Conservation (phyloP, 2,888 invertebrate genomes). For the Dioctria rufipes region DNA sequence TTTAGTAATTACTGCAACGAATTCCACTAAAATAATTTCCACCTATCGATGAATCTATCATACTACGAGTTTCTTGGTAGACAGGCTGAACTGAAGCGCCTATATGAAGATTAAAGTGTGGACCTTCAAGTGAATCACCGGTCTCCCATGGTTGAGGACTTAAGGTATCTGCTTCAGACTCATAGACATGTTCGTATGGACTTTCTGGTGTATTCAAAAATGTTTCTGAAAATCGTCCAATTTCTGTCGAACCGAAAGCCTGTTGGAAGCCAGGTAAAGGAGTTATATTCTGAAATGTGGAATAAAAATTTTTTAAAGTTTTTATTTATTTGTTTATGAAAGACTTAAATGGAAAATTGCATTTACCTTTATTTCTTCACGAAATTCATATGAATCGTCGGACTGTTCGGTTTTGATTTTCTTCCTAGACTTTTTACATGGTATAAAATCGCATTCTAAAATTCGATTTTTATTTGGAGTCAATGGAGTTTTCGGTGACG, state of each 20-base stretch:
- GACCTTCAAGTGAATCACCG: conserved; percentile 62
- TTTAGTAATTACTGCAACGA: conserved; percentile 63
- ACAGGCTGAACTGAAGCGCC: conserved; percentile 62
- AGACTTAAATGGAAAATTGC: background rate
- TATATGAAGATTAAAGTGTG: conserved; percentile 63
- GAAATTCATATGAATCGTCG: conserved; percentile 60
- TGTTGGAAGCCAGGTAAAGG: conserved; percentile 87
- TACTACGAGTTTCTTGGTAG: conserved; percentile 60
- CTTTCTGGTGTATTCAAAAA: conserved; percentile 71
- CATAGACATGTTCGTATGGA: conserved; percentile 63
- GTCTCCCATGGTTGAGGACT: conserved; percentile 64
- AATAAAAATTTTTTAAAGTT: background rate
- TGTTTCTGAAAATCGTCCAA: conserved; percentile 85
- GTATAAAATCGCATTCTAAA: conserved; percentile 68
- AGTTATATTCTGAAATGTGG: conserved; percentile 65
- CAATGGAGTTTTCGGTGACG: conserved; percentile 27
- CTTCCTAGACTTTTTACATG: conserved; percentile 67
- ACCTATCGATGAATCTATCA: conserved; percentile 59
- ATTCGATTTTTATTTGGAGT: conserved; percentile 64
- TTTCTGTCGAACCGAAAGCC: conserved; percentile 89
- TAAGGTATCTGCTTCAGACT: conserved; percentile 62
- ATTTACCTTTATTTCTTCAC: conserved; percentile 66
- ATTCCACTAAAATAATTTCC: conserved; percentile 62
- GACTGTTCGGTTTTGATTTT: conserved; percentile 58
- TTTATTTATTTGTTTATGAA: background rate